Evolutionary conservation across 2,797 vertebrate genomes (phyloP).

Genomic region (Tokudaia muenninki): DNA sequence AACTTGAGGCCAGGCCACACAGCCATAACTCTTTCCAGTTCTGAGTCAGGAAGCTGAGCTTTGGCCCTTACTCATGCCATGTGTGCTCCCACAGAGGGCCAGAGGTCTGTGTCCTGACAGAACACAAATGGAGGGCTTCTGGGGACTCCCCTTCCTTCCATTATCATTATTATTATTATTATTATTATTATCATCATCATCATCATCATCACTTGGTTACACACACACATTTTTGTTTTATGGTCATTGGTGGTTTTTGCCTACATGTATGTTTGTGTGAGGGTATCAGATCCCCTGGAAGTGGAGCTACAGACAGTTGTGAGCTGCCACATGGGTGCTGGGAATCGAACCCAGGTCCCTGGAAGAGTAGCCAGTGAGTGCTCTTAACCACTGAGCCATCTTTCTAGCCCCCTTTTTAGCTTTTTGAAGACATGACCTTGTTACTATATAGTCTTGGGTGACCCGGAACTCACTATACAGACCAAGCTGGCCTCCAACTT

Average conservation of each 20-base stretch:
- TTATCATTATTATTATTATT: neutral
- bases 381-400: neutral
- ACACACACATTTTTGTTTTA: neutral
- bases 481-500: neutral
- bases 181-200: neutral
- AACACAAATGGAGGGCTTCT: neutral
- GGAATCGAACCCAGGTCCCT: neutral
- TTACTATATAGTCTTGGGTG: neutral
- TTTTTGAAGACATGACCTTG: neutral
- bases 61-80: neutral
- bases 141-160: neutral
- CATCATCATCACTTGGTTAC: no score
- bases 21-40: neutral
- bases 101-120: neutral
- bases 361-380: neutral
- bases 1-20: neutral
- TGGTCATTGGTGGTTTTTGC: neutral
- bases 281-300: neutral
- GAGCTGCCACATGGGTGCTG: neutral
- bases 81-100: neutral
- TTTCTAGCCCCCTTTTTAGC: neutral
- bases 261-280: neutral
- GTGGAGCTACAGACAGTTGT: neutral
- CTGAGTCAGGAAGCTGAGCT: neutral
- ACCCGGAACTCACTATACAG: neutral